Percentiles rank a stretch among this genome's conserved stretches.
phyloP scores from a whole-genome alignment of 2,888 invertebrate genomes.

The Platypus cylindrus region DNA sequence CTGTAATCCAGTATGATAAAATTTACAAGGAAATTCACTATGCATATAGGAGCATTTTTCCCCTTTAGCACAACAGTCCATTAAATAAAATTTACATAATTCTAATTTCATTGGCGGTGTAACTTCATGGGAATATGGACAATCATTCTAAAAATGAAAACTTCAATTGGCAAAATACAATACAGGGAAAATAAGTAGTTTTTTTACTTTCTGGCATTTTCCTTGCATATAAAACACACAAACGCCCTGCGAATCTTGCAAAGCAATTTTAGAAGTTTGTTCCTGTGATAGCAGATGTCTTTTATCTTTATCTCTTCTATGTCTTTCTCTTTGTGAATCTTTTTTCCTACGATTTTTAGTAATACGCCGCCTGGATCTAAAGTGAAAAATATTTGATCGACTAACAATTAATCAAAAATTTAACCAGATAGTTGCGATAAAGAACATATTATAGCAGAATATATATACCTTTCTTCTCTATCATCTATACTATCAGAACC shows the following conservation, averaged over 20 bases:
- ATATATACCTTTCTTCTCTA: slow-evolving; percentile 10
- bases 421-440: background rate
- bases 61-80: slow-evolving; percentile 90
- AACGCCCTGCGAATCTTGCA: slow-evolving; percentile 56
- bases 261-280: slow-evolving; percentile 36
- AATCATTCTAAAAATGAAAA: slow-evolving; percentile 64
- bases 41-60: slow-evolving; percentile 95
- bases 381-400: slow-evolving; percentile 4
- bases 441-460: background rate
- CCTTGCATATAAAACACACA: slow-evolving; percentile 83
- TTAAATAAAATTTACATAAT: slow-evolving; percentile 90
- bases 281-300: slow-evolving; percentile 24
- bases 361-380: slow-evolving; percentile 8
- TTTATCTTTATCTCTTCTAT: slow-evolving; percentile 17
- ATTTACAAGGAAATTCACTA: slow-evolving; percentile 94
- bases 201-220: slow-evolving; percentile 59
- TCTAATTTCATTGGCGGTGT: slow-evolving; percentile 78
- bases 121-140: slow-evolving; percentile 76
- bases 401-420: background rate
- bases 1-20: slow-evolving; percentile 83
- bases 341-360: slow-evolving; percentile 9
- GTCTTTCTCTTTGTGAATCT: slow-evolving; percentile 12
- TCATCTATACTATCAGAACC: slow-evolving; percentile 42
- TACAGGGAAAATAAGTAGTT: background rate
- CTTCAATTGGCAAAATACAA: no score